phyloP scores from a whole-genome alignment of 2,888 invertebrate species.

The Caenorhabditis sp. region DNA sequence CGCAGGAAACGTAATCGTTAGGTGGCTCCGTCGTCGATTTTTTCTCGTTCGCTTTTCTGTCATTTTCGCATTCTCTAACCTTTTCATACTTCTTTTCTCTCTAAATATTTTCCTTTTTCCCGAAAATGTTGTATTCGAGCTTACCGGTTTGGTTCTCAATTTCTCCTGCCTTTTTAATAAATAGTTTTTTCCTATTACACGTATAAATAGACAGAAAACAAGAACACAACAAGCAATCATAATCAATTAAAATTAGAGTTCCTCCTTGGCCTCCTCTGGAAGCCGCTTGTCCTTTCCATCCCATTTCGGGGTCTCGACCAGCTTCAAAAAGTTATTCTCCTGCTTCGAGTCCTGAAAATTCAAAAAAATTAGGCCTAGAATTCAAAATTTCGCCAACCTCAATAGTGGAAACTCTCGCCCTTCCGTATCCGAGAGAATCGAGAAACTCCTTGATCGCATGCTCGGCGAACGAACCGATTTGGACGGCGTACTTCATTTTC shows the following conservation, averaged over 20 bases:
- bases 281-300: conserved; percentile 82
- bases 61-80: conserved; percentile 12
- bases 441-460: conserved; percentile 40
- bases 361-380: neutral
- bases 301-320: conserved; percentile 79
- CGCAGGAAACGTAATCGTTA: neutral
- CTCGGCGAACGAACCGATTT: conserved; percentile 31
- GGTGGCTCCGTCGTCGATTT: neutral
- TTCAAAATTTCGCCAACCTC: conserved; percentile 82
- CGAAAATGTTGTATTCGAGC: conserved; percentile 38
- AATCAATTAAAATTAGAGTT: no score
- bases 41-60: neutral
- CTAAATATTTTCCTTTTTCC: neutral
- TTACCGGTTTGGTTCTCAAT: conserved; percentile 26
- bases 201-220: no score
- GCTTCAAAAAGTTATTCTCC: conserved; percentile 75
- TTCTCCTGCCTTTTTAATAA: neutral
- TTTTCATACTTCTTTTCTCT: conserved; percentile 28
- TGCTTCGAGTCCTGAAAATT: conserved; percentile 20
- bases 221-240: no score
- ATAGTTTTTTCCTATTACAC: no score
- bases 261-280: no score
- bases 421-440: conserved; percentile 38
- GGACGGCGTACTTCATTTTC: conserved; percentile 89
- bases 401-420: conserved; percentile 85